Evolutionary conservation across 2,888 invertebrate species (phyloP), one percentile per base, ranked within the genome.

Genomic region (Pelosia muscerda): DNA sequence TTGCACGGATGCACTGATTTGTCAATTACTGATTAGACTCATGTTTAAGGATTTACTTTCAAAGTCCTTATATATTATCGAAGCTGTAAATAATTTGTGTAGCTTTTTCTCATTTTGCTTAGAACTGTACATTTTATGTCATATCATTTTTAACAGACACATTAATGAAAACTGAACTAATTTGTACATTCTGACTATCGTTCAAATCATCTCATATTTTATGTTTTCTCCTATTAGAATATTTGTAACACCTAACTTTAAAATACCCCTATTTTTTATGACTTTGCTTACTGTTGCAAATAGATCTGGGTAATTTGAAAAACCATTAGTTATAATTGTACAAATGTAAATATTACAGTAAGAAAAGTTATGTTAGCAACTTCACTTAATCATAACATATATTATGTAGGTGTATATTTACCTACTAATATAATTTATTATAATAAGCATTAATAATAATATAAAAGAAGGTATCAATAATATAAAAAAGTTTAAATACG

Each of bases 11-110:
- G 91, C 91, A 94, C 94, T 93, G 94, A 93, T 92, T 92, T 92
- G 95, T 95, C 95, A 95, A 95, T 95, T 95, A 95, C 87, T 91
- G 92, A 94, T 93, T 95, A 95, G 95, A 92, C 75, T 89, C 90
- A 87, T 87, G 79, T 86, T 88, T 90, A 90, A 83, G 89, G 88
- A 90, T 92, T 93, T 91, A 81, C 84, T 92, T 93, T 90, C 71
- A 84, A 88, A 89, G 86, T 91, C 89, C 88, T 89, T 67, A 73
- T 82, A 73, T 82, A 68, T 71, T 72, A 63, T 77, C 75, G 77
- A 75, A 68, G 87, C 86, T 93, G 92, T 93, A 92, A 82, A 92
- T 93, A 92, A 74, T 84, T 86, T 85, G 62, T 79, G 77, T 82
- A 77, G 89, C 87, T 88, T 89, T 57, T 72, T 74, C 72, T 74